Conservation (phyloP, 2,113 vertebrate genomes). For the Eonycteris spelaea region DNA sequence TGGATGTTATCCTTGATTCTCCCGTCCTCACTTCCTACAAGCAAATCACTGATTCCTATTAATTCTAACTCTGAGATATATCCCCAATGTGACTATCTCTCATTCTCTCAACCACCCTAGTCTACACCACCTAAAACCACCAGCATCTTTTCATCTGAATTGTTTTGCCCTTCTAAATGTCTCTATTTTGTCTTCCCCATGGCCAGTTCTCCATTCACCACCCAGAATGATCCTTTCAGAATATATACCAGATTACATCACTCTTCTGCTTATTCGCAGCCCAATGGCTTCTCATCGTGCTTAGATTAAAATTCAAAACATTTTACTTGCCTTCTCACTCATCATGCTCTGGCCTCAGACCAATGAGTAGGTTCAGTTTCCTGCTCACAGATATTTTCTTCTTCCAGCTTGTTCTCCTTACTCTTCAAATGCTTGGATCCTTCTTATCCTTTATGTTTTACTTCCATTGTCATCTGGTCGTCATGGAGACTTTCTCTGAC, state of each 20-base stretch:
- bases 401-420: background rate
- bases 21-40: background rate
- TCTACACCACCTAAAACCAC: background rate
- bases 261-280: background rate
- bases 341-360: background rate
- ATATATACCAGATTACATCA: background rate
- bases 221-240: background rate
- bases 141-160: background rate
- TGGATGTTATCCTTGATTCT: background rate
- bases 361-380: background rate
- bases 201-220: background rate
- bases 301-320: constrained; percentile 15
- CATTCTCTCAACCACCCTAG: background rate
- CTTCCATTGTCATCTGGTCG: background rate
- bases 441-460: background rate
- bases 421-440: background rate
- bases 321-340: background rate
- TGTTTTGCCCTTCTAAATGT: background rate
- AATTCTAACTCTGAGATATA: background rate
- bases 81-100: background rate
- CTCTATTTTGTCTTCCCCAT: background rate
- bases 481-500: background rate
- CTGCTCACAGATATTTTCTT: background rate
- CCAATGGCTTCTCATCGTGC: background rate
- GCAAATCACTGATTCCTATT: background rate